These are phyloP conservation scores for Lates calcarifer DNA, from an alignment of 2,113 vertebrate genomes.

Conservation along the genomic window DNA sequence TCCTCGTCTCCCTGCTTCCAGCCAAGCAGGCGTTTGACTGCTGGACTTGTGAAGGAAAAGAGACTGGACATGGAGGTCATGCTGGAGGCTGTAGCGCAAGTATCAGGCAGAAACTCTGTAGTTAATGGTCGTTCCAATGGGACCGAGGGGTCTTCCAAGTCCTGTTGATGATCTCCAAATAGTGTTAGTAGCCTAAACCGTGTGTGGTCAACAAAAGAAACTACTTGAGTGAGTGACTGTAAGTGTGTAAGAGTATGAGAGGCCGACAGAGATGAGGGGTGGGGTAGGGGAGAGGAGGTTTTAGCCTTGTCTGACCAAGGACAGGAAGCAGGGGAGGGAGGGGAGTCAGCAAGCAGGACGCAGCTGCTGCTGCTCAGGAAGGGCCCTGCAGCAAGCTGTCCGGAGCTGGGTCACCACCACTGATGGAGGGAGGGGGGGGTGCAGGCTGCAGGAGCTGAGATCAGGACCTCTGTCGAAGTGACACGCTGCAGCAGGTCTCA, in stretches of 20 bases:
- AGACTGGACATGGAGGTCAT: slow-evolving; percentile 96
- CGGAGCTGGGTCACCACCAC: slow-evolving; percentile 70
- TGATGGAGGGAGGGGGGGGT: slow-evolving; percentile 54
- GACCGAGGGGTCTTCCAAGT: slow-evolving; percentile 6
- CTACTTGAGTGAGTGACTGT: slow-evolving; percentile 18
- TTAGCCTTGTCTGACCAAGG: slow-evolving; percentile 84
- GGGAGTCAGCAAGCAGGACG: slow-evolving; percentile 83
- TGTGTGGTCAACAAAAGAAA: slow-evolving; percentile 23
- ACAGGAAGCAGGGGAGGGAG: slow-evolving; percentile 85
- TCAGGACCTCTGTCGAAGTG: slow-evolving; percentile 53
- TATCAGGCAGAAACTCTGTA: slow-evolving; percentile 30
- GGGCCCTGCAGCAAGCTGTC: slow-evolving; percentile 79
- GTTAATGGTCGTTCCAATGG: slow-evolving; percentile 10
- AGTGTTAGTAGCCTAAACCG: slow-evolving; percentile 29
- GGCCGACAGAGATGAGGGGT: slow-evolving; percentile 57
- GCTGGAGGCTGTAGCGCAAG: slow-evolving; percentile 43
- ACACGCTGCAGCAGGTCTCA: slow-evolving; percentile 46
- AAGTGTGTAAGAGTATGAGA: slow-evolving; percentile 31
- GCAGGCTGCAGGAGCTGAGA: slow-evolving; percentile 52
- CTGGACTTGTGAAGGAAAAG: slow-evolving; percentile 99
- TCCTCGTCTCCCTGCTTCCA: slow-evolving; percentile 99
- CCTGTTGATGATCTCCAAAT: slow-evolving; percentile 11
- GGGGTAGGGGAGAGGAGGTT: slow-evolving; percentile 68
- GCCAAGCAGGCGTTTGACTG: slow-evolving; percentile 97
- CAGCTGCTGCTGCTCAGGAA: slow-evolving; percentile 88